A percentile compares a stretch with the other conserved stretches of the same genome.
Conservation (phyloP, 2,797 vertebrate species). For the Benthosema pterotum region DNA sequence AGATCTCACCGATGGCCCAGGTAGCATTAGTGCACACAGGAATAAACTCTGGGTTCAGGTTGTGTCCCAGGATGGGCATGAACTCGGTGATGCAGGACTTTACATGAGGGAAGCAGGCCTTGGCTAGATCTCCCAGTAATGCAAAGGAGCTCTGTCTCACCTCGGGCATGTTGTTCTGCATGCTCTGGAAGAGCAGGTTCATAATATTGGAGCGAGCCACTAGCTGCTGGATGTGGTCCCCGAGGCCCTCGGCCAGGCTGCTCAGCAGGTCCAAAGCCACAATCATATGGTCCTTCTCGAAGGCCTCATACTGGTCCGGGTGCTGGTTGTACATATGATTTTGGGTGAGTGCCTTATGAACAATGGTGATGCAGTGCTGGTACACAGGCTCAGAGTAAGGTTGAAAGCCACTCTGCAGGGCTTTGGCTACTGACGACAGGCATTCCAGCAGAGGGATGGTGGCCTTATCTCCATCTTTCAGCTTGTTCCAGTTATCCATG, state of each 20-base stretch:
- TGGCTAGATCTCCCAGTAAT: conserved; percentile 86
- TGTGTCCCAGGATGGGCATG: conserved; percentile 88
- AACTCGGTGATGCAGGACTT: conserved; percentile 88
- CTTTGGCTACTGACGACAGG: conserved; percentile 85
- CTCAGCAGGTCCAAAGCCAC: conserved; percentile 87
- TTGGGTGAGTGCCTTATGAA: conserved; percentile 86
- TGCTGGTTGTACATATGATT: conserved; percentile 88
- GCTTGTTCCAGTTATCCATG: conserved; percentile 89
- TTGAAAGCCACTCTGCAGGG: conserved; percentile 86
- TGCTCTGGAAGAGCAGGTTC: conserved; percentile 87
- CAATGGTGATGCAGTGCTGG: conserved; percentile 87
- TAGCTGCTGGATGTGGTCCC: conserved; percentile 83
- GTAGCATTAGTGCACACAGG: conserved; percentile 89
- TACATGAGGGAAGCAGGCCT: conserved; percentile 87
- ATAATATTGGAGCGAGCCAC: conserved; percentile 88
- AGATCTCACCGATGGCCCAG: conserved; percentile 89
- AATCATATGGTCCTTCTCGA: conserved; percentile 90
- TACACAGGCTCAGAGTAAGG: conserved; percentile 89
- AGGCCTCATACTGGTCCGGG: conserved; percentile 86
- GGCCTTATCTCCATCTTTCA: conserved; percentile 88
- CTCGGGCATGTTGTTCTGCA: conserved; percentile 90
- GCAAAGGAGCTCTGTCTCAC: conserved; percentile 88
- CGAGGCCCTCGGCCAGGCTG: conserved; percentile 85
- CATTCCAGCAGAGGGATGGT: conserved; percentile 87
- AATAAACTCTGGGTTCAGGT: conserved; percentile 89